A percentile compares a stretch with the other conserved stretches of the same genome.
These are phyloP conservation scores for Ptilonorhynchus violaceus DNA, from an alignment of 2,113 vertebrate genomes.

Conservation along the genomic window DNA sequence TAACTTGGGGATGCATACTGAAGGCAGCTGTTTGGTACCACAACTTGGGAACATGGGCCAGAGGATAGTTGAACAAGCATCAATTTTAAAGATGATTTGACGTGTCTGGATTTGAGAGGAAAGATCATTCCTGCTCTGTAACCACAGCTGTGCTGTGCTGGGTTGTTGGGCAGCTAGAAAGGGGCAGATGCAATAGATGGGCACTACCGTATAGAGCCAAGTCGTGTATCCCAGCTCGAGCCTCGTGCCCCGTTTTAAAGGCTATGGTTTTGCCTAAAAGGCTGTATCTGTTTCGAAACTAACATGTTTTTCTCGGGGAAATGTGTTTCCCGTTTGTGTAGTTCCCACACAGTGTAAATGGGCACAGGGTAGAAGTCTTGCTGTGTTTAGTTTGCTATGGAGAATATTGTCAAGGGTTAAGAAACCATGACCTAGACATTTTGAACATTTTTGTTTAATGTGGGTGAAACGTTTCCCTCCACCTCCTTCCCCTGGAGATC, in stretches of 20 bases:
- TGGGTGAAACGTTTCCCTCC: not conserved
- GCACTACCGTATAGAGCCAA: rapidly evolving
- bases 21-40: not conserved
- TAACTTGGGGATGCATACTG: rapidly evolving
- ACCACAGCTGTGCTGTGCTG: rapidly evolving
- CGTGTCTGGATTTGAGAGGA: not conserved
- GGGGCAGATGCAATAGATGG: rapidly evolving
- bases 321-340: not conserved
- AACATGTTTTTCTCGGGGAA: not conserved
- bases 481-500: not conserved
- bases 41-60: not conserved
- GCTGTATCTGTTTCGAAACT: not conserved
- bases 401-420: not conserved
- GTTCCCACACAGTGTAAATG: not conserved
- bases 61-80: rapidly evolving
- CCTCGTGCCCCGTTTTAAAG: too few species aligned
- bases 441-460: not conserved
- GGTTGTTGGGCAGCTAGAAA: not conserved
- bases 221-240: rapidly evolving
- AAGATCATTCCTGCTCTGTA: not conserved
- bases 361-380: not conserved
- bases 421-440: not conserved
- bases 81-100: not conserved
- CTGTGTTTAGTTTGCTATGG: not conserved
- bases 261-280: not conserved